Evolutionary conservation across 64 coral and sea anemone genomes (phyloP), one percentile per base, ranked within the genome.

Genomic region (Anthopleura sola): DNA sequence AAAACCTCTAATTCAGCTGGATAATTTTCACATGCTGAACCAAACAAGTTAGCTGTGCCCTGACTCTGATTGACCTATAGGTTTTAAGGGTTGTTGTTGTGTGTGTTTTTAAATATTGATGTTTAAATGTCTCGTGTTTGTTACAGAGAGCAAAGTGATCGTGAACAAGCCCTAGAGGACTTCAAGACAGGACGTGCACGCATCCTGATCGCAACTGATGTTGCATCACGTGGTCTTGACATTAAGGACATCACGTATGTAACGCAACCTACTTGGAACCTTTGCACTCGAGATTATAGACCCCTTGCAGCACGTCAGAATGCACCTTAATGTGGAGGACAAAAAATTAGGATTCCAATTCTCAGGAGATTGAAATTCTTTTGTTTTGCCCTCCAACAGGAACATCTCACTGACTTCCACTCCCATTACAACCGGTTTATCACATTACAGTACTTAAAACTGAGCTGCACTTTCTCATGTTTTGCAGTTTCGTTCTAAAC

Each of bases 221-320:
- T 99, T n/a, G 97, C 97, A 23, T 99, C 97, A 15, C 91, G 97
- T 60, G 97, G 97, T 88, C 68, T 99, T 20, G 97, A 99, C 75
- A 99, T 99, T 15, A 94, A 94, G 66, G 97, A 86, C 60, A 85
- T 99, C 16, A 99, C 97, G 95, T 98, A 54, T 88, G 95, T 98
- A 8, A 44, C 40, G 40, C 40, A 44, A 44, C 4, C 40, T 44
- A 44, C 40, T 44, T 44, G 40, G 4, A 44, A 3, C 40, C 40
- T 44, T 44, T 8, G 40, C 9, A n/a, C n/a, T n/a, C n/a, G n/a
- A n/a, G n/a, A n/a, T n/a, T n/a, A n/a, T n/a, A n/a, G n/a, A n/a
- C n/a, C n/a, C n/a, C n/a, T n/a, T n/a, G n/a, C n/a, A n/a, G n/a
- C n/a, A n/a, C n/a, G n/a, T n/a, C n/a, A n/a, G n/a, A n/a, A n/a